Conservation (phyloP, 1,140 invertebrate genomes). For the Chironomus tepperi region DNA sequence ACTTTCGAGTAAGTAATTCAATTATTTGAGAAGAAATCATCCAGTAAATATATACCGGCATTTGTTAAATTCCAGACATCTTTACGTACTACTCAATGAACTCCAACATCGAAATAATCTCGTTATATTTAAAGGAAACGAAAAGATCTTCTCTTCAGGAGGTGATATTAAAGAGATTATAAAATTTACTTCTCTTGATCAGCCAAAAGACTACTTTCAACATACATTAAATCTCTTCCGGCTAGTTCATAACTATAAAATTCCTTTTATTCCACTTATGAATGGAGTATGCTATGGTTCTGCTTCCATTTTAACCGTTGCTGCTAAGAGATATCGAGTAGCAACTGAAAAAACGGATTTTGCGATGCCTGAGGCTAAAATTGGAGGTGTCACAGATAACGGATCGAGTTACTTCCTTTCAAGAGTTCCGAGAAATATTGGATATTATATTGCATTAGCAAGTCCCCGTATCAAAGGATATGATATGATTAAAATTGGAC, state of each 20-base stretch:
- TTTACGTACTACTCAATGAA: no score
- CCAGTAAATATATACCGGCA: no score
- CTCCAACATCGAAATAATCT: slow-evolving; percentile 67
- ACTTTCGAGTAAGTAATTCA: no score
- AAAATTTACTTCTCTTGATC: no score
- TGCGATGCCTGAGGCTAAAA: slow-evolving; percentile 52
- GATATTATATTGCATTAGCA: slow-evolving; percentile 51
- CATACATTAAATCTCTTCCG: no score
- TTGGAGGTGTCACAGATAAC: slow-evolving; percentile 53
- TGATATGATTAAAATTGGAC: slow-evolving; percentile 45
- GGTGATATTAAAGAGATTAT: slow-evolving; percentile 67
- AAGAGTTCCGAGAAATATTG: slow-evolving; percentile 45
- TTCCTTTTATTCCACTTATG: slow-evolving; percentile 30
- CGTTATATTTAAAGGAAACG: slow-evolving; percentile 88
- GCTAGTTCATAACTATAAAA: slow-evolving; percentile 54
- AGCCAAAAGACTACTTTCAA: no score
- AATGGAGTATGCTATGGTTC: slow-evolving; percentile 24
- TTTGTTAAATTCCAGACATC: no score
- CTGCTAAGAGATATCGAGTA: slow-evolving; percentile 47
- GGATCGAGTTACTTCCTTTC: slow-evolving; percentile 53
- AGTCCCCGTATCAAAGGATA: slow-evolving; percentile 45
- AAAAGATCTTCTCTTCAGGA: slow-evolving; percentile 95
- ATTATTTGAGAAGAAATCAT: no score
- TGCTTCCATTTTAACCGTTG: slow-evolving; percentile 52
- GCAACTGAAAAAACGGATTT: slow-evolving; percentile 54